phyloP scores from a whole-genome alignment of 2,113 vertebrate species.

The Bubo bubo region DNA sequence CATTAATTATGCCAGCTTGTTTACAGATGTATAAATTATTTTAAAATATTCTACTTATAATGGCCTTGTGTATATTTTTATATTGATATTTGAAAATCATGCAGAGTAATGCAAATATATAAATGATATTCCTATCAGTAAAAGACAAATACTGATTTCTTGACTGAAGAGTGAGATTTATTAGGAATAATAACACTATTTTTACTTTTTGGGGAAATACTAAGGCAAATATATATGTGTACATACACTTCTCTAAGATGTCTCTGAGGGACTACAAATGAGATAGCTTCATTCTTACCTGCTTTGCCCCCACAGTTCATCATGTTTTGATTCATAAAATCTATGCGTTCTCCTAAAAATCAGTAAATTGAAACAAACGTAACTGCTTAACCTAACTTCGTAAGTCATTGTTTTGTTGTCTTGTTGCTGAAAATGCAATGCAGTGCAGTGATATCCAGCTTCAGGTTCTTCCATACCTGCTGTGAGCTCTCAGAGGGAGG shows the following conservation, averaged over 20 bases:
- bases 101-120: neutral
- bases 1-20: neutral
- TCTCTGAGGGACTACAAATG: neutral
- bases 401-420: neutral
- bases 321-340: neutral
- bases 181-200: neutral
- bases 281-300: neutral
- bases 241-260: neutral
- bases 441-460: neutral
- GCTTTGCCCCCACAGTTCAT: neutral
- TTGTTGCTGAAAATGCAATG: neutral
- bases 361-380: neutral
- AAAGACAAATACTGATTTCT: neutral
- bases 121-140: neutral
- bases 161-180: neutral
- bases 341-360: neutral
- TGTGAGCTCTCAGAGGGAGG: neutral
- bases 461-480: neutral
- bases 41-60: neutral
- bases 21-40: neutral
- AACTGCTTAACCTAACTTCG: neutral
- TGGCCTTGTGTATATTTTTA: neutral
- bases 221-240: neutral
- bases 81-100: neutral
- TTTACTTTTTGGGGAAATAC: neutral